These are phyloP conservation scores for Anhinga rufa DNA, from an alignment of 2,113 vertebrate species.

Conservation along the genomic window DNA sequence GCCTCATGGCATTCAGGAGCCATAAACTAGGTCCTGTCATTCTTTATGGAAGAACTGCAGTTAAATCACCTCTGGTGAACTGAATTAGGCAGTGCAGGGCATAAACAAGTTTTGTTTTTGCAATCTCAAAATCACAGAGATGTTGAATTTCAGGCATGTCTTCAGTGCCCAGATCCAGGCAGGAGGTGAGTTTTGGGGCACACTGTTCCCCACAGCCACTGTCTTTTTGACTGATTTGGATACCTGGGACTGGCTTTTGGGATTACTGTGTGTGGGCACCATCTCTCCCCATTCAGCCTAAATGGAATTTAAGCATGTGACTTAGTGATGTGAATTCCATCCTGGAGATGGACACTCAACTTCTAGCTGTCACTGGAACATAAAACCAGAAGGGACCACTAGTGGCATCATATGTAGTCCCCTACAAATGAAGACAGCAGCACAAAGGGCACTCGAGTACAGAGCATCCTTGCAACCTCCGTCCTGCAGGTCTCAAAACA, in stretches of 20 bases:
- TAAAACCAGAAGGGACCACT: background rate
- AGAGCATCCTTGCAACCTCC: background rate
- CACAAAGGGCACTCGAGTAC: background rate
- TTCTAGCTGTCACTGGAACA: background rate
- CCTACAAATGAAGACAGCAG: background rate
- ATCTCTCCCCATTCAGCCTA: background rate
- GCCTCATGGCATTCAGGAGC: background rate
- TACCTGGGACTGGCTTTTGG: background rate
- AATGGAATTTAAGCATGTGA: background rate
- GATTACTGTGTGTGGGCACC: background rate
- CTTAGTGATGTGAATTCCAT: background rate
- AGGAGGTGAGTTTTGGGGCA: background rate
- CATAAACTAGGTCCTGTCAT: background rate
- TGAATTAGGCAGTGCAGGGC: background rate
- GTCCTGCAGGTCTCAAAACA: background rate
- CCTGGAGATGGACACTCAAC: background rate
- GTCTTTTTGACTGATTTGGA: background rate
- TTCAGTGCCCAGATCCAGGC: background rate
- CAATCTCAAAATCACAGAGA: background rate
- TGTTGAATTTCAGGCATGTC: background rate
- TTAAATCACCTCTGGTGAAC: background rate
- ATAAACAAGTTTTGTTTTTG: background rate
- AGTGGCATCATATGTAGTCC: background rate
- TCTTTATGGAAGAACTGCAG: background rate
- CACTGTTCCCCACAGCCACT: rapidly evolving